These are phyloP conservation scores for Desmodus rotundus DNA, from an alignment of 2,113 vertebrate species.

Conservation along the genomic window DNA sequence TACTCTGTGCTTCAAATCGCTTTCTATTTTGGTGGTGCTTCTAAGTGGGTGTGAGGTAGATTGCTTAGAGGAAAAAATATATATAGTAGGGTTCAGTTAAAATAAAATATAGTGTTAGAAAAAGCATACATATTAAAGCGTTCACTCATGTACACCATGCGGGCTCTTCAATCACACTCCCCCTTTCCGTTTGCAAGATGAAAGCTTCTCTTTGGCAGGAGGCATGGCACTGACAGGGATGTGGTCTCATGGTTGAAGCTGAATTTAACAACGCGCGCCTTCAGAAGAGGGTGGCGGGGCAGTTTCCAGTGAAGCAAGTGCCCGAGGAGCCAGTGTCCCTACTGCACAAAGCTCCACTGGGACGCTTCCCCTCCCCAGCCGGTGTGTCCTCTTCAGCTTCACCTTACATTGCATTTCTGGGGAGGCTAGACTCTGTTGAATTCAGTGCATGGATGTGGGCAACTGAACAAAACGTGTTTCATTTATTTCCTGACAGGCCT, in stretches of 20 bases:
- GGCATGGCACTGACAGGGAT: not conserved
- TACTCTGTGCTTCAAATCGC: not conserved
- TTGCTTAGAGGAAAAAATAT: not conserved
- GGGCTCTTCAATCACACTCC: not conserved
- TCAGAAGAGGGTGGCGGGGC: not conserved
- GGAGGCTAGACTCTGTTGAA: constrained; percentile 4
- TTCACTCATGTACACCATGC: not conserved
- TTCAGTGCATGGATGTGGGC: constrained; percentile 36
- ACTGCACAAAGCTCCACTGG: not conserved
- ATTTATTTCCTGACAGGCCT: constrained; percentile 60
- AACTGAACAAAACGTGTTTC: constrained; percentile 46
- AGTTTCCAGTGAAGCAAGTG: not conserved
- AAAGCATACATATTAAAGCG: not conserved
- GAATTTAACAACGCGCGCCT: not conserved
- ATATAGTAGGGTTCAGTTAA: not conserved
- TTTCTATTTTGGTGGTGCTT: constrained; percentile 15
- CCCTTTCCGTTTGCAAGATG: not conserved
- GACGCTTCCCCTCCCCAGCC: not conserved
- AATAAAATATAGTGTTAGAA: not conserved
- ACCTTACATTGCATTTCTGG: constrained; percentile 28
- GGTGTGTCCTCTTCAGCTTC: not conserved
- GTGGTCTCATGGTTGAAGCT: not conserved
- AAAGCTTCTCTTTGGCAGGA: not conserved
- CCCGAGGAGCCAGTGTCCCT: fast-evolving
- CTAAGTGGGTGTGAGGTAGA: not conserved